Conservation (phyloP, 2,113 vertebrate species). For the Onychostoma macrolepis region DNA sequence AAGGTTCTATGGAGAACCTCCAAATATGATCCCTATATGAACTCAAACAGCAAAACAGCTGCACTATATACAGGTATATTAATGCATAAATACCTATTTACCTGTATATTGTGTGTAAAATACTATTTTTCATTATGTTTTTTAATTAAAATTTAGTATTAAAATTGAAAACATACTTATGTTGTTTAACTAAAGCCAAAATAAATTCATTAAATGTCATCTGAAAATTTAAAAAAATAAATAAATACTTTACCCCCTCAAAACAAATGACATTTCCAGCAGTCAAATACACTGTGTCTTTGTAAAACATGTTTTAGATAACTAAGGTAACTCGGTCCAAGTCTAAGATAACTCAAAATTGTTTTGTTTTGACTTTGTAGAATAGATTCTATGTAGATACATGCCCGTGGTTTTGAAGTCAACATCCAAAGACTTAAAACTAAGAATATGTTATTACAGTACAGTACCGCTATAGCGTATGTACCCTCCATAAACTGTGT, state of each 20-base stretch:
- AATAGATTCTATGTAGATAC: neutral
- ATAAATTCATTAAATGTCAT: neutral
- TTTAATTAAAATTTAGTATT: too few relatives aligned
- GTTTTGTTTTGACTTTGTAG: neutral
- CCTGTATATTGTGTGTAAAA: neutral
- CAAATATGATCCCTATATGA: neutral
- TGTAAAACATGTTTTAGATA: neutral
- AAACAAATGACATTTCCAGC: neutral
- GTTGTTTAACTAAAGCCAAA: neutral
- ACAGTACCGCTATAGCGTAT: neutral
- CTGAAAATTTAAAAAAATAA: too few relatives aligned
- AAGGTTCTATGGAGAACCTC: too few relatives aligned
- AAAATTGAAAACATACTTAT: neutral
- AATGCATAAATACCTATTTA: neutral
- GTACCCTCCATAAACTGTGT: neutral
- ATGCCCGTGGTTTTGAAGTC: neutral
- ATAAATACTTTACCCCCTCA: neutral
- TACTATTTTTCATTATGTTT: neutral
- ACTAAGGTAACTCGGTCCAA: neutral
- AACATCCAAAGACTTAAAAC: neutral
- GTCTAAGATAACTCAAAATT: neutral
- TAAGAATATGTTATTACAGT: neutral
- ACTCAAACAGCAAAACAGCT: neutral
- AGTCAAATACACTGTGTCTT: neutral
- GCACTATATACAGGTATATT: neutral